Conservation (phyloP, 1,140 invertebrate species). For the Colletes latitarsis region DNA sequence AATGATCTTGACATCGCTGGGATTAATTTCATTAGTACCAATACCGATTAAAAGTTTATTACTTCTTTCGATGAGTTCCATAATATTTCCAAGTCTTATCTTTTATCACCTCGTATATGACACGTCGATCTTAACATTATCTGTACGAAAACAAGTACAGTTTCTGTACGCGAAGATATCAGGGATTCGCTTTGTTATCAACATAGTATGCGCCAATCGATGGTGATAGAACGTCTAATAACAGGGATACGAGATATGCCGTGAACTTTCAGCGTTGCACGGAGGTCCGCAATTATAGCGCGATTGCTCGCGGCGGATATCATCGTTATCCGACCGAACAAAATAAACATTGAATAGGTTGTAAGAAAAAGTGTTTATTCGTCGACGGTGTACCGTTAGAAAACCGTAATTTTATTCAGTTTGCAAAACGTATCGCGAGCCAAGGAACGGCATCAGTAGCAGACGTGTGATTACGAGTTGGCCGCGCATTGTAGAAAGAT, state of each 20-base stretch:
- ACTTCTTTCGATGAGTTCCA: too few species aligned
- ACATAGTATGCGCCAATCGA: neutral
- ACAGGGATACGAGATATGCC: neutral
- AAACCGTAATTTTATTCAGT: slow-evolving; percentile 1
- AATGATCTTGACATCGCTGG: too few species aligned
- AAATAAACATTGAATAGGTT: neutral
- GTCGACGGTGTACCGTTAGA: slow-evolving; percentile 5
- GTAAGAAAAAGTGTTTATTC: neutral
- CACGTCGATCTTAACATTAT: too few species aligned
- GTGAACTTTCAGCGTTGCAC: slow-evolving; percentile 7
- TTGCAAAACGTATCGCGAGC: slow-evolving; percentile 2
- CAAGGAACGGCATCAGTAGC: neutral
- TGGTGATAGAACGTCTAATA: slow-evolving; percentile 15
- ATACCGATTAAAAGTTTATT: too few species aligned
- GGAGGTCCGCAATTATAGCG: slow-evolving; percentile 17
- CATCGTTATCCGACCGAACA: slow-evolving; percentile 5
- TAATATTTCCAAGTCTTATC: too few species aligned
- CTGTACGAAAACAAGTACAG: too few species aligned
- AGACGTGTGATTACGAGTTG: neutral
- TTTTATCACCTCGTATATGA: too few species aligned
- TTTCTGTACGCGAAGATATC: too few species aligned
- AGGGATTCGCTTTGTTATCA: too few species aligned
- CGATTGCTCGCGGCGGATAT: slow-evolving; percentile 9
- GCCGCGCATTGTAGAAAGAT: neutral
- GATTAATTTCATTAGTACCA: too few species aligned